Percentiles rank a stretch among this genome's conserved stretches.
phyloP scores from a whole-genome alignment of 2,113 vertebrate genomes.

The Serinus canaria region DNA sequence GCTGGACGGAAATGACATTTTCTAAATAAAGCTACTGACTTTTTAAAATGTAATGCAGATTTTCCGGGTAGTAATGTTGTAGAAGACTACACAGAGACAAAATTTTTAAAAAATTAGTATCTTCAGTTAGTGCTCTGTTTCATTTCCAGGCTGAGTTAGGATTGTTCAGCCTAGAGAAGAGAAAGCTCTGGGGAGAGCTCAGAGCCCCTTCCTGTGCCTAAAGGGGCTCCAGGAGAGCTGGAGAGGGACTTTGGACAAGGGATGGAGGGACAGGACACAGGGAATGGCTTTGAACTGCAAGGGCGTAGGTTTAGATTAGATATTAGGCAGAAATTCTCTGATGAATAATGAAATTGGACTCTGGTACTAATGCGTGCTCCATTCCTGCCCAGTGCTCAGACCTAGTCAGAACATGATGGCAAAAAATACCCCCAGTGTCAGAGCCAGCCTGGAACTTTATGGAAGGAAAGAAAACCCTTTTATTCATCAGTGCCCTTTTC shows the following conservation, averaged over 20 bases:
- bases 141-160: neutral
- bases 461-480: neutral
- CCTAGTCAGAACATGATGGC: neutral
- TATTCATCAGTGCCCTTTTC: neutral
- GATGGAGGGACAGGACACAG: neutral
- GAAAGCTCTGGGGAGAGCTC: neutral
- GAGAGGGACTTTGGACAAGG: neutral
- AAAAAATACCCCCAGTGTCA: neutral
- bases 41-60: neutral
- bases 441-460: neutral
- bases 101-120: neutral
- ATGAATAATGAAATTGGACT: neutral
- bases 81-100: neutral
- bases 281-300: neutral
- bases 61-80: neutral
- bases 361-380: fast-evolving
- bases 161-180: neutral
- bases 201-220: neutral
- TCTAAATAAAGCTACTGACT: neutral
- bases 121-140: neutral
- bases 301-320: neutral
- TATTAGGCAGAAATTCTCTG: neutral
- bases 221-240: neutral
- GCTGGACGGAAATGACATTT: neutral
- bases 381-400: neutral